These are phyloP conservation scores for Latrodectus hesperus DNA, from an alignment of 2,888 invertebrate species.

Conservation along the genomic window DNA sequence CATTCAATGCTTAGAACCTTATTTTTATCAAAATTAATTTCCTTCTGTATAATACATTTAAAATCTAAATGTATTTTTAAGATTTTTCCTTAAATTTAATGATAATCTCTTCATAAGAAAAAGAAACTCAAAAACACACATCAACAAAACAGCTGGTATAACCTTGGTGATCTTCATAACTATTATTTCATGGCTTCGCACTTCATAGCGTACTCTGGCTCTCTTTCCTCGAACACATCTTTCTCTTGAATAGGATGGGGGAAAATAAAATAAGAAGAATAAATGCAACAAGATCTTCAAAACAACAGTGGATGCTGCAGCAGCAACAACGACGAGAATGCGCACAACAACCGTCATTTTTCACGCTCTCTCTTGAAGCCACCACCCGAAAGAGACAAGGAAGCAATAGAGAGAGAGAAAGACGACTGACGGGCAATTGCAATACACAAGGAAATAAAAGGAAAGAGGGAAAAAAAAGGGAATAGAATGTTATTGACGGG, in stretches of 20 bases:
- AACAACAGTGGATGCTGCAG: neutral
- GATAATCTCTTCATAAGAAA: too few relatives aligned
- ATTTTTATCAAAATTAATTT: too few relatives aligned
- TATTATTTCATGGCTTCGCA: too few relatives aligned
- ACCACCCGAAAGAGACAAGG: conserved; percentile 20
- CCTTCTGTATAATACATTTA: too few relatives aligned
- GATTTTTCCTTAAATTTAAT: too few relatives aligned
- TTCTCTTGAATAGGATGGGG: neutral
- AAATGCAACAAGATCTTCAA: conserved; percentile 33
- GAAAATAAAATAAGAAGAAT: neutral
- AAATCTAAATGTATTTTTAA: too few relatives aligned
- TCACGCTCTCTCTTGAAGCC: conserved; percentile 26
- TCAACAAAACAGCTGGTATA: too few relatives aligned
- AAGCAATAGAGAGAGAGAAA: conserved; percentile 4
- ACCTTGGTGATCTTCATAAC: too few relatives aligned
- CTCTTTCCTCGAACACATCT: neutral
- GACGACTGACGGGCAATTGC: neutral
- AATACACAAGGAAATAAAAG: neutral
- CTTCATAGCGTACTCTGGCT: neutral
- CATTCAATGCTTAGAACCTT: too few relatives aligned
- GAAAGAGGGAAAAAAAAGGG: conserved; percentile 8
- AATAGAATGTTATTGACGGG: conserved; percentile 50
- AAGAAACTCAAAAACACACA: too few relatives aligned
- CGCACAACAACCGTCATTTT: conserved; percentile 44
- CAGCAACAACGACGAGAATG: conserved; percentile 8